These are phyloP conservation scores for Coptotermes formosanus DNA, from an alignment of 1,140 invertebrate genomes.

Conservation along the genomic window DNA sequence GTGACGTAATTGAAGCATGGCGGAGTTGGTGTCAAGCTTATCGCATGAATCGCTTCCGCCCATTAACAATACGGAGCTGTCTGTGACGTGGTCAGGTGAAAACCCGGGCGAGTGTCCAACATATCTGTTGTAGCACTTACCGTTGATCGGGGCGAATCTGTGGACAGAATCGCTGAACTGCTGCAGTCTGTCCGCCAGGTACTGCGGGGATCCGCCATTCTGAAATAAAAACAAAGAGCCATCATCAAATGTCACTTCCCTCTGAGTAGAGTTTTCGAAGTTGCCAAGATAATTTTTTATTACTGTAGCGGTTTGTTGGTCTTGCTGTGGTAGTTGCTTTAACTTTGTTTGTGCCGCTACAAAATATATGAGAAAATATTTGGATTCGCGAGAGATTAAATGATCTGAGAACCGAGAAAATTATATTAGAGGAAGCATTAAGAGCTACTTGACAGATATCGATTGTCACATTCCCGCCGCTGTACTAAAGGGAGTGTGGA, in stretches of 20 bases:
- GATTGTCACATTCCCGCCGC: too few species aligned
- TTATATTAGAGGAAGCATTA: too few species aligned
- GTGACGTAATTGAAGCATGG: not conserved
- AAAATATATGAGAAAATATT: not conserved
- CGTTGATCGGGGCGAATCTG: not conserved
- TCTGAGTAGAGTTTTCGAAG: not conserved
- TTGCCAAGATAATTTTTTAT: not conserved
- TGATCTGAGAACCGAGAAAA: too few species aligned
- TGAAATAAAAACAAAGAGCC: conserved; percentile 28
- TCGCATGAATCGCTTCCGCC: not conserved
- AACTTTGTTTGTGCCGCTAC: not conserved
- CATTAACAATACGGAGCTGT: not conserved
- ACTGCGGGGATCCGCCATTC: conserved; percentile 30
- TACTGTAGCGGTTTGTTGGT: not conserved
- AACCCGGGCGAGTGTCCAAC: not conserved
- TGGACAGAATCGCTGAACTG: conserved; percentile 33
- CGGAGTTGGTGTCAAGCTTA: not conserved
- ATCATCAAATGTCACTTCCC: not conserved
- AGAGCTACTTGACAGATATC: too few species aligned
- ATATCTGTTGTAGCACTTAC: not conserved
- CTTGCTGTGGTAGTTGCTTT: not conserved
- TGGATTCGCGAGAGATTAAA: too few species aligned
- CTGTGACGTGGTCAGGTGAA: not conserved
- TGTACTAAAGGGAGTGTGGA: too few species aligned
- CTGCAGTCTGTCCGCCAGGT: conserved; percentile 35